Conservation (phyloP, 2,888 invertebrate species). For the Copidosoma aretas region DNA sequence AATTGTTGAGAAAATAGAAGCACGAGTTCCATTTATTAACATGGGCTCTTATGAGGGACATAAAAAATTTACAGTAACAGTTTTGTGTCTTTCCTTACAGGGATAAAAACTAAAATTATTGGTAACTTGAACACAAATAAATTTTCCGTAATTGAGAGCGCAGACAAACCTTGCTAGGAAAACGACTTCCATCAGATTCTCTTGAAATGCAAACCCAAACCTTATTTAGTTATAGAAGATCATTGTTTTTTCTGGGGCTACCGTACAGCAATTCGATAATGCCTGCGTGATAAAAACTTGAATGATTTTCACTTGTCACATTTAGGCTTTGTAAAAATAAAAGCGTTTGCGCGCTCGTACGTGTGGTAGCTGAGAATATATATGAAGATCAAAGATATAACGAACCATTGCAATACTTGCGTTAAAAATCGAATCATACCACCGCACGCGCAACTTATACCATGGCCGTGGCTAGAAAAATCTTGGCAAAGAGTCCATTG, state of each 20-base stretch:
- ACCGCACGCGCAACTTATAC: constrained; percentile 18
- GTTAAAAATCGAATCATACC: constrained; percentile 20
- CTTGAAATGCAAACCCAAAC: too few species aligned
- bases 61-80: too few species aligned
- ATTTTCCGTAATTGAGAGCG: too few species aligned
- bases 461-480: constrained; percentile 33
- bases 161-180: too few species aligned
- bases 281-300: background rate
- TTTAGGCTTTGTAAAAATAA: constrained; percentile 33
- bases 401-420: constrained; percentile 14
- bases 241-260: constrained; percentile 35
- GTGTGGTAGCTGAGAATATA: constrained; percentile 22
- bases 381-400: constrained; percentile 17
- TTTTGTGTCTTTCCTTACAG: too few species aligned
- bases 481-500: constrained; percentile 34
- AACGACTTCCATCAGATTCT: too few species aligned
- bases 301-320: constrained; percentile 18
- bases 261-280: constrained; percentile 27
- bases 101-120: too few species aligned
- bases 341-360: constrained; percentile 30
- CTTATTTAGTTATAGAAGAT: too few species aligned
- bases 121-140: too few species aligned
- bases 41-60: too few species aligned
- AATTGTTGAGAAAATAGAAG: too few species aligned
- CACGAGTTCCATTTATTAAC: too few species aligned